phyloP scores from a whole-genome alignment of 2,888 invertebrate genomes.

The Cyclophora albipunctata region DNA sequence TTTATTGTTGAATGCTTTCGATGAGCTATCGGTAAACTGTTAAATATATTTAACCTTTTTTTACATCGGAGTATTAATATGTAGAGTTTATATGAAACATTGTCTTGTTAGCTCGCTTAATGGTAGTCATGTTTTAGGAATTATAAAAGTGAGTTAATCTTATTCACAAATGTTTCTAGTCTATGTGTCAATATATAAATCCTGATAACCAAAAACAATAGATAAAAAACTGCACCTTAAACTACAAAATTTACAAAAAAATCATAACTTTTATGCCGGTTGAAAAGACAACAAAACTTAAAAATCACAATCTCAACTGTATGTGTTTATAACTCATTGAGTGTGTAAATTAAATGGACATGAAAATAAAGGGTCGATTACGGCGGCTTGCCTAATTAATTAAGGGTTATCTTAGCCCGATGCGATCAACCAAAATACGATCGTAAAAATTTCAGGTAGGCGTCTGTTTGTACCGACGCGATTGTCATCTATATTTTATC shows the following conservation, averaged over 20 bases:
- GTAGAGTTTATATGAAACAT: no score
- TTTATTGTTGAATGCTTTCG: no score
- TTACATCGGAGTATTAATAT: no score
- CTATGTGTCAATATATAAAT: no score
- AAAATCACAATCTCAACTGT: conserved; percentile 35
- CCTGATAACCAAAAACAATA: no score
- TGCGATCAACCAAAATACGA: conserved; percentile 46
- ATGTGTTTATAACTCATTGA: conserved; percentile 52
- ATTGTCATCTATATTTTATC: conserved; percentile 62
- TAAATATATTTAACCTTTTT: no score
- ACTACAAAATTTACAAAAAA: no score
- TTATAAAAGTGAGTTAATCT: no score
- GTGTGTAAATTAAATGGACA: conserved; percentile 54
- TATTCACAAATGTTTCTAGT: no score
- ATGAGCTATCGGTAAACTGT: no score
- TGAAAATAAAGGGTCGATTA: conserved; percentile 51
- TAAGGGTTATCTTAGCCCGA: conserved; percentile 46
- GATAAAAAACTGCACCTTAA: not conserved
- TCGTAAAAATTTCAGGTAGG: conserved; percentile 49
- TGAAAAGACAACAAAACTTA: conserved; percentile 21
- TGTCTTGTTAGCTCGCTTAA: no score
- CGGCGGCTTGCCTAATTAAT: conserved; percentile 52
- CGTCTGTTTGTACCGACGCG: conserved; percentile 41
- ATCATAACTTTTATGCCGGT: not conserved
- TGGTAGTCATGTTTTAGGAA: no score